These are phyloP conservation scores for Rhagoletis pomonella DNA, from an alignment of 1,140 invertebrate species.

Conservation along the genomic window DNA sequence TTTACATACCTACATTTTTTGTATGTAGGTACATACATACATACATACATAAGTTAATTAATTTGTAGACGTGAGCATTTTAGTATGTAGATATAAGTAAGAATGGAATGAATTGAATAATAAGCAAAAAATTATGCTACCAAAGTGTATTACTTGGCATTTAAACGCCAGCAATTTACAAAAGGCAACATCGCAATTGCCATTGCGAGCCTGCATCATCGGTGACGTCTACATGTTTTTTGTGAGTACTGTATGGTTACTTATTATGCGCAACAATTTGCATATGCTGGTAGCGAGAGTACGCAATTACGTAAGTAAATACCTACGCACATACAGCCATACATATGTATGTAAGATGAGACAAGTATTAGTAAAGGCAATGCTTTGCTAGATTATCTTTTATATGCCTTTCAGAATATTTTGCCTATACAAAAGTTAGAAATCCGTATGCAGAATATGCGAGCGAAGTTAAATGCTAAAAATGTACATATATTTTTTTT, in stretches of 20 bases:
- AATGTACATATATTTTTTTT: neutral
- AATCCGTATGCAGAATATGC: neutral
- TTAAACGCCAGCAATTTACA: conserved; percentile 10
- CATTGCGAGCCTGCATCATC: neutral
- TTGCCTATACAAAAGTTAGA: neutral
- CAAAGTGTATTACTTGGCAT: neutral
- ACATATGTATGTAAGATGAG: neutral
- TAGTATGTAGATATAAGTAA: neutral
- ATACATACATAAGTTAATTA: too few relatives aligned
- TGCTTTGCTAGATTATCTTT: conserved; percentile 13
- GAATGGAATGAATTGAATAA: conserved; percentile 2
- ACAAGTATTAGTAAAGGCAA: conserved; percentile 25
- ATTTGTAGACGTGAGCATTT: neutral
- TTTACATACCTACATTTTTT: neutral
- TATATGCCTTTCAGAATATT: neutral
- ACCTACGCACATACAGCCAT: neutral
- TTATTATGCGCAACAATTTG: conserved; percentile 31
- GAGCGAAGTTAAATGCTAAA: conserved; percentile 3
- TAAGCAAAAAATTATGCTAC: neutral
- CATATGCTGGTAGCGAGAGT: neutral
- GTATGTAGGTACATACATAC: neutral
- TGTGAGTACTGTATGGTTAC: neutral
- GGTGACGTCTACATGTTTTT: neutral
- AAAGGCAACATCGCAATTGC: neutral
- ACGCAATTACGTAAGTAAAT: too few relatives aligned